Evolutionary conservation across 1,140 invertebrate genomes (phyloP).

Genomic region (Asobara japonica): DNA sequence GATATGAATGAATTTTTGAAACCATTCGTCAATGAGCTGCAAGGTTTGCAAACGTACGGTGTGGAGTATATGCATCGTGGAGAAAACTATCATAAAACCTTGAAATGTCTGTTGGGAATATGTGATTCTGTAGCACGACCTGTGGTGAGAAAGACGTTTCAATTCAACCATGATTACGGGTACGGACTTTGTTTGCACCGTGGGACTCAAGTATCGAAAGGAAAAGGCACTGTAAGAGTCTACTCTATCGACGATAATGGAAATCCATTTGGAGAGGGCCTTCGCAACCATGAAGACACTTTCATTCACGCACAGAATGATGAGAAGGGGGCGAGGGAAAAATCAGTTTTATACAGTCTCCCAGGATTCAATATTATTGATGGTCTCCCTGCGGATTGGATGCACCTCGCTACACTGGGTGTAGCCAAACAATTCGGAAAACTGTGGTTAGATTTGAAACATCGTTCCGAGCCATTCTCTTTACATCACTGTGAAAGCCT

Average conservation of each 20-base stretch:
- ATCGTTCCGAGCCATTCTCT: conserved; percentile 37
- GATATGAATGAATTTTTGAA: conserved; percentile 39
- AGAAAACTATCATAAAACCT: conserved; percentile 31
- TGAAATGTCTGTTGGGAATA: conserved; percentile 29
- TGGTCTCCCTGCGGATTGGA: conserved; percentile 40
- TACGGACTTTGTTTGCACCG: conserved; percentile 40
- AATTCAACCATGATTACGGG: conserved; percentile 38
- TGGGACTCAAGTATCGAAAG: conserved; percentile 27
- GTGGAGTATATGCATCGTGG: conserved; percentile 37
- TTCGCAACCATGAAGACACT: conserved; percentile 21
- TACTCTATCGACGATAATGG: conserved; percentile 9
- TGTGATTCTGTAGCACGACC: conserved; percentile 37
- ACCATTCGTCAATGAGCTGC: conserved; percentile 39
- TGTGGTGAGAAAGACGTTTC: conserved; percentile 22
- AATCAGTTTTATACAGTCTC: conserved; percentile 23
- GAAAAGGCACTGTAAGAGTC: conserved; percentile 16
- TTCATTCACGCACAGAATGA: neutral
- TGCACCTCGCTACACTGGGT: conserved; percentile 45
- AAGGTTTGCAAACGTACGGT: conserved; percentile 27
- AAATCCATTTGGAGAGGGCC: too few relatives aligned
- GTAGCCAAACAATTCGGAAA: conserved; percentile 30
- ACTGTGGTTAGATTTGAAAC: conserved; percentile 40
- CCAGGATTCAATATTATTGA: conserved; percentile 31
- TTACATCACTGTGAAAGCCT: conserved; percentile 26
- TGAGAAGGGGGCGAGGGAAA: neutral